Conservation (phyloP, 2,888 invertebrate species). For the Craniophora ligustri region DNA sequence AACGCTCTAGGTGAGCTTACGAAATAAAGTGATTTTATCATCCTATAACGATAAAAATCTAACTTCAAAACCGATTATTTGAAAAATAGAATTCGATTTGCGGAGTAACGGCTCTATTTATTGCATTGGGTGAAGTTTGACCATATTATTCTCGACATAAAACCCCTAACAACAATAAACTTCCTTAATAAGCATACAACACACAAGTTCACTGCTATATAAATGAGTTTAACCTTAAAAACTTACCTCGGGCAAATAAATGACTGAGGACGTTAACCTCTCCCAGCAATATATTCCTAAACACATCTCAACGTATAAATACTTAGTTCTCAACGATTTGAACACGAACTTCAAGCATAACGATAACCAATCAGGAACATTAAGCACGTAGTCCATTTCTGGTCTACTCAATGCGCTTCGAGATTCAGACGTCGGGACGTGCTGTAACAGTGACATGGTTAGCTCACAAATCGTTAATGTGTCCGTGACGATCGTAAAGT, state of each 20-base stretch:
- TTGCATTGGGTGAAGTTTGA: too few species aligned
- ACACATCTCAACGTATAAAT: constrained; percentile 16
- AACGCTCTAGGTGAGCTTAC: constrained; percentile 43
- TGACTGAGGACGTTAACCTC: constrained; percentile 25
- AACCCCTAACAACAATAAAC: too few species aligned
- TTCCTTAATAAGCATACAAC: too few species aligned
- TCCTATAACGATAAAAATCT: constrained; percentile 41
- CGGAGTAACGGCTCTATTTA: too few species aligned
- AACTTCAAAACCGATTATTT: constrained; percentile 21
- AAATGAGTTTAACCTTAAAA: constrained; percentile 30
- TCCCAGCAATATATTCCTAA: constrained; percentile 17
- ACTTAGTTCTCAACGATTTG: constrained; percentile 33
- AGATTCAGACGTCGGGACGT: constrained; percentile 39
- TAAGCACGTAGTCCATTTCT: constrained; percentile 45
- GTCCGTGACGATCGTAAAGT: constrained; percentile 53
- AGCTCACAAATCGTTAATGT: constrained; percentile 53
- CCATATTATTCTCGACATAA: too few species aligned
- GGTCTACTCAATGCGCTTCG: constrained; percentile 33
- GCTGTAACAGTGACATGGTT: constrained; percentile 54
- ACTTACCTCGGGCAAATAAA: constrained; percentile 16
- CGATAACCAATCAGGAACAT: constrained; percentile 47
- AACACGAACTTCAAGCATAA: constrained; percentile 22
- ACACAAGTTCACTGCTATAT: constrained; percentile 21
- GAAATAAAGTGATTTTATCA: constrained; percentile 51
- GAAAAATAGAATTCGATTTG: constrained; percentile 37